Percentiles rank a stretch among this genome's conserved stretches.
Conservation (phyloP, 64 coral and sea anemone genomes). For the Stichodactyla mertensii region DNA sequence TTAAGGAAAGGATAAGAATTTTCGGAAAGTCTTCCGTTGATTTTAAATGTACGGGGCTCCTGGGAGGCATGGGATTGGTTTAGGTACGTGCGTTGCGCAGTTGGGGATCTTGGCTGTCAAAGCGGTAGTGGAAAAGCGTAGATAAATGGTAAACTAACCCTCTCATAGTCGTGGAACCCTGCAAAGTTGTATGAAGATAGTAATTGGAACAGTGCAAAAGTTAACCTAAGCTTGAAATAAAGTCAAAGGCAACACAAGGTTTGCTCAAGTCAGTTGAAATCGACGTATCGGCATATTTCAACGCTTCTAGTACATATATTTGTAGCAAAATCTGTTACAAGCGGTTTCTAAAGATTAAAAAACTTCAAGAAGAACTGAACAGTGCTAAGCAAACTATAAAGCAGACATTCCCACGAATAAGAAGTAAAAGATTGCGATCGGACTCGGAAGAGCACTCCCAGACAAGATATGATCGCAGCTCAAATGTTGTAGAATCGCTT, state of each 20-base stretch:
- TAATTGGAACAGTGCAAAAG: too few relatives aligned
- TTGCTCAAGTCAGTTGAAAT: neutral
- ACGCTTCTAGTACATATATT: conserved; percentile 5
- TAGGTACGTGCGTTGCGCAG: too few relatives aligned
- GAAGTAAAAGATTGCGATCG: too few relatives aligned
- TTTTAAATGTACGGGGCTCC: too few relatives aligned
- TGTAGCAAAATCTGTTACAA: conserved; percentile 13
- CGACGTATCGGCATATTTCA: neutral
- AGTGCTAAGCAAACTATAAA: neutral
- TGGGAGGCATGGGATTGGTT: too few relatives aligned
- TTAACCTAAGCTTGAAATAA: too few relatives aligned
- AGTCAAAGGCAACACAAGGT: too few relatives aligned
- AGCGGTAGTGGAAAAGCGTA: too few relatives aligned
- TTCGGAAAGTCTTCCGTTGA: neutral
- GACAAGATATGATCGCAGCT: neutral
- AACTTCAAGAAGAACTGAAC: neutral
- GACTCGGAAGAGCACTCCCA: neutral
- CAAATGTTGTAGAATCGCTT: neutral
- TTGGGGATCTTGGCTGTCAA: too few relatives aligned
- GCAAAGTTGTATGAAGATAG: too few relatives aligned
- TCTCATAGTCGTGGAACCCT: too few relatives aligned
- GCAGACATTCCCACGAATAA: neutral
- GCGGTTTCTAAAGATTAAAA: neutral
- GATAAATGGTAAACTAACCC: too few relatives aligned
- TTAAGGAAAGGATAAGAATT: neutral